phyloP scores from a whole-genome alignment of 2,797 vertebrate species.

The Muscicapa comitata region DNA sequence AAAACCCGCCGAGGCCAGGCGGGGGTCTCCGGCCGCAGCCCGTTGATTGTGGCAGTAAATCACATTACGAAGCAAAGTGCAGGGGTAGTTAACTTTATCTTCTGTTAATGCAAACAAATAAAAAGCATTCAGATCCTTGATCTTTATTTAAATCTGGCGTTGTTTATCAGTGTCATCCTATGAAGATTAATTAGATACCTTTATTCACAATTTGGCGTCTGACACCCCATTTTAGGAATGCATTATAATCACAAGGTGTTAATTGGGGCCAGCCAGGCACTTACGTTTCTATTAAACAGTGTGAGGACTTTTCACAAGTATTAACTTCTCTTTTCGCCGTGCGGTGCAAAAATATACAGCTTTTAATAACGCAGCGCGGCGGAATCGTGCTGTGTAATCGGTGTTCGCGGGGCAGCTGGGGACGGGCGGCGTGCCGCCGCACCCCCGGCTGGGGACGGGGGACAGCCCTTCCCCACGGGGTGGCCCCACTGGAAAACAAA shows the following conservation, averaged over 20 bases:
- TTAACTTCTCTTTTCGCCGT: conserved; percentile 28
- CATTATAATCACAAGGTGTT: conserved; percentile 98
- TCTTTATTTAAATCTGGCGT: conserved; percentile 79
- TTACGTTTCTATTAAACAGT: conserved; percentile 92
- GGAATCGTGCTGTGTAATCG: neutral
- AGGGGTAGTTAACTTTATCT: conserved; percentile 63
- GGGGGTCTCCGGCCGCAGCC: neutral
- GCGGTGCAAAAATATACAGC: conserved; percentile 67
- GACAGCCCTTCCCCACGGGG: rapidly evolving
- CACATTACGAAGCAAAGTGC: neutral
- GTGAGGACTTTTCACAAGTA: conserved; percentile 79
- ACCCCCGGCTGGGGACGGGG: too few relatives aligned
- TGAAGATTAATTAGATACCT: conserved; percentile 85
- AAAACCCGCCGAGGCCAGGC: neutral
- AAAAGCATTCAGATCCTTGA: conserved; percentile 72
- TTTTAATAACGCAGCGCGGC: neutral
- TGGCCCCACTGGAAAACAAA: rapidly evolving
- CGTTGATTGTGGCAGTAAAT: neutral
- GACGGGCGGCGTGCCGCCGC: rapidly evolving
- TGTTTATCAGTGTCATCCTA: conserved; percentile 88
- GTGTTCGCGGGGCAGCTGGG: neutral
- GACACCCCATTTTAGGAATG: conserved; percentile 86
- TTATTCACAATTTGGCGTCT: conserved; percentile 84
- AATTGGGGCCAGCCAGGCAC: conserved; percentile 97
- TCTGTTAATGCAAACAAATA: conserved; percentile 78